Conservation (phyloP, 2,113 vertebrate genomes). For the Pangasianodon gigas region DNA sequence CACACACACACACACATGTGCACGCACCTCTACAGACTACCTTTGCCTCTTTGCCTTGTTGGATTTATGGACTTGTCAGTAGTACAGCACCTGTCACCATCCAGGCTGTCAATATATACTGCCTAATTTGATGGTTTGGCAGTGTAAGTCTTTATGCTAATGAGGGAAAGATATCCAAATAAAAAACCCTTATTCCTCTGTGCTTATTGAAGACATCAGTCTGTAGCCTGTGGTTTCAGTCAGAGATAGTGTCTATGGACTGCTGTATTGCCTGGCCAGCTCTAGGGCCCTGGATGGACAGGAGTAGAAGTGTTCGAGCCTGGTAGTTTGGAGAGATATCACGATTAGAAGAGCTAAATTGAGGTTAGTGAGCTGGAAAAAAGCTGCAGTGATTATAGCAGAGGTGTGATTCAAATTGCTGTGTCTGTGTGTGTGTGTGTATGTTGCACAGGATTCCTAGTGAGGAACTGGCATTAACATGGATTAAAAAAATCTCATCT, state of each 20-base stretch:
- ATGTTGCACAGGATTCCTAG: not conserved
- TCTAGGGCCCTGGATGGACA: not conserved
- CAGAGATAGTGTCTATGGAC: not conserved
- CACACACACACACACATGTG: not conserved
- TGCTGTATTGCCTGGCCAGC: not conserved
- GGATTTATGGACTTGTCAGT: not conserved
- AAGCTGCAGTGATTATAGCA: conserved; percentile 35
- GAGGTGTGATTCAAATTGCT: not conserved
- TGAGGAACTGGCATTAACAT: not conserved
- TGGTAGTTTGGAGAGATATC: conserved; percentile 16
- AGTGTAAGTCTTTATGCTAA: conserved; percentile 4
- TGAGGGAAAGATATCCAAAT: conserved; percentile 23
- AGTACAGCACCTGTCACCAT: not conserved
- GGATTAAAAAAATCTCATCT: not conserved
- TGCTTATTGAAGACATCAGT: conserved; percentile 48
- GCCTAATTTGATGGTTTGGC: conserved; percentile 43
- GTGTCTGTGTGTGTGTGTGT: not conserved
- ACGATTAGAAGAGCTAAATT: conserved; percentile 36
- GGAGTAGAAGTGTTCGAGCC: not conserved
- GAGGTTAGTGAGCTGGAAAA: conserved; percentile 14
- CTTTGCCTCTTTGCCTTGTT: not conserved
- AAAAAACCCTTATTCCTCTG: conserved; percentile 7
- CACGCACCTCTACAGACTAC: not conserved
- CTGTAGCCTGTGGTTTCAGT: not conserved
- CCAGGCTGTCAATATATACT: not conserved